Percentiles rank a stretch among this genome's conserved stretches.
Conservation (phyloP, 2,888 invertebrate species). For the Cynaeus angustus region DNA sequence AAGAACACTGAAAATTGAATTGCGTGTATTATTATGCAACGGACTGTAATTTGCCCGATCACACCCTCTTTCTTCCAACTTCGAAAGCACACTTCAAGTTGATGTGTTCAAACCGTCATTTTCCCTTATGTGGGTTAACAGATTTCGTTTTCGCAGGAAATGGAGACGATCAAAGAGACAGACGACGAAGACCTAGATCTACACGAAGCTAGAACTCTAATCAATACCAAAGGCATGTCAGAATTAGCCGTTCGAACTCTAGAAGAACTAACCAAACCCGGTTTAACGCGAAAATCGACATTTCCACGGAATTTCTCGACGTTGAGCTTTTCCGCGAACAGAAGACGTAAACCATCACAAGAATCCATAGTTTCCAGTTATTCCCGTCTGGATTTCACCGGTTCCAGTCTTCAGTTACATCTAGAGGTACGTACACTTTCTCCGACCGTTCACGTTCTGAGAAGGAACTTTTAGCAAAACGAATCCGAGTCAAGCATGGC, state of each 20-base stretch:
- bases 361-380: conserved; percentile 82
- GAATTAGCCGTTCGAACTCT: conserved; percentile 63
- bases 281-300: conserved; percentile 66
- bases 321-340: conserved; percentile 65
- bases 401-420: conserved; percentile 82
- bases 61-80: no score
- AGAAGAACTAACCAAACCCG: conserved; percentile 66
- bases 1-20: no score
- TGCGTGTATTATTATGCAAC: no score
- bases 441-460: not conserved
- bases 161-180: conserved; percentile 81
- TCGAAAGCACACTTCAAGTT: no score
- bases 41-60: no score
- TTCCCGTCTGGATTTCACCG: conserved; percentile 84
- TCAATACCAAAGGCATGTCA: conserved; percentile 60
- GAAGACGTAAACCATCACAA: conserved; percentile 69
- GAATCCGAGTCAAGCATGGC: conserved; percentile 37
- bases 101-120: no score
- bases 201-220: conserved; percentile 67
- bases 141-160: conserved; percentile 72
- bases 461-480: conserved; percentile 40
- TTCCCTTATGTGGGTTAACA: not conserved
- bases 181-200: conserved; percentile 77
- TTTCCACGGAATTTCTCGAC: conserved; percentile 70
- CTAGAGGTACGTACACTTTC: conserved; percentile 74